Percentiles rank a stretch among this genome's conserved stretches.
Evolutionary conservation across 2,797 vertebrate genomes (phyloP).

Genomic region (Pelochelys cantorii): DNA sequence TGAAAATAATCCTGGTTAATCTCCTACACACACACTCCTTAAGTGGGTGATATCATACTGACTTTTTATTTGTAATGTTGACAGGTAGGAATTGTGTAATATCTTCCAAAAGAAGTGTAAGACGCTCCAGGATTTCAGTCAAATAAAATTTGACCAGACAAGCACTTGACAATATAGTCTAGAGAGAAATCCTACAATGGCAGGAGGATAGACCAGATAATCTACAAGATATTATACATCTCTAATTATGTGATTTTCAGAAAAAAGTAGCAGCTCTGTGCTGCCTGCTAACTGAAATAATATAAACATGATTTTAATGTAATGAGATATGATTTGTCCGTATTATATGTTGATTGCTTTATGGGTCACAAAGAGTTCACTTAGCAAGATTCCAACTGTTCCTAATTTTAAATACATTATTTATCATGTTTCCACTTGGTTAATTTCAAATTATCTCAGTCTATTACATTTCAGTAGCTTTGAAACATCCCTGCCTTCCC

Average conservation of each 20-base stretch:
- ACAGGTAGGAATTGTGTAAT: neutral
- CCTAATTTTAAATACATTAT: neutral
- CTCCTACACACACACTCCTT: too few relatives aligned
- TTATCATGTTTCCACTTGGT: fast-evolving
- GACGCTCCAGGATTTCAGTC: neutral
- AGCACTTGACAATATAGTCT: fast-evolving
- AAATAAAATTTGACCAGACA: neutral
- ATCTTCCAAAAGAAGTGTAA: fast-evolving
- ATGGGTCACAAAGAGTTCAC: fast-evolving
- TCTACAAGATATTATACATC: fast-evolving
- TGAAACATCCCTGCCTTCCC: neutral
- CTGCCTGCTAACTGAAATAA: neutral
- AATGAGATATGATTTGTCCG: fast-evolving
- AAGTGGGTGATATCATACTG: too few relatives aligned
- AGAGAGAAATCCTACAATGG: fast-evolving
- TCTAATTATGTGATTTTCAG: fast-evolving
- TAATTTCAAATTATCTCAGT: fast-evolving
- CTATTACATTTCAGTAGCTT: neutral
- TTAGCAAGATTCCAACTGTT: neutral
- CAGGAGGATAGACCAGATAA: fast-evolving
- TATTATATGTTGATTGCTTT: fast-evolving
- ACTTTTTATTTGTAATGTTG: too few relatives aligned
- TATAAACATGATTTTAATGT: fast-evolving
- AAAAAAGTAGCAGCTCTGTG: fast-evolving
- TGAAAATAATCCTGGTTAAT: too few relatives aligned